Evolutionary conservation across 2,888 invertebrate genomes (phyloP).

Genomic region (Odontocolon sp.): DNA sequence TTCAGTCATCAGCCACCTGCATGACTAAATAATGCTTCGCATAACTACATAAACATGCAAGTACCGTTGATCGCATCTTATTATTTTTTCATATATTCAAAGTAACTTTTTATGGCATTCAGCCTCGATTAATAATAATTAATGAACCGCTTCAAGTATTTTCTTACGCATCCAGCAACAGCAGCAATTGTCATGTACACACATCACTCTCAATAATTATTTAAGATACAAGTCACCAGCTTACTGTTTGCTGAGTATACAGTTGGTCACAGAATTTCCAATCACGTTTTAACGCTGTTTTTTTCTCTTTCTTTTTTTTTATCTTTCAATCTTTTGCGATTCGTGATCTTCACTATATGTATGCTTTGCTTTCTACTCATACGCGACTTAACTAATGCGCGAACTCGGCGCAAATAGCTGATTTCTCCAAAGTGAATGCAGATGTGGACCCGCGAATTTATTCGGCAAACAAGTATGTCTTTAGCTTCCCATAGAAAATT

Average conservation of each 20-base stretch:
- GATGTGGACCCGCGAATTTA: background rate
- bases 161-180: too few relatives aligned
- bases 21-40: background rate
- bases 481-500: background rate
- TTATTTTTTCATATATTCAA: background rate
- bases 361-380: conserved; percentile 39
- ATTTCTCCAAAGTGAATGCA: conserved; percentile 7
- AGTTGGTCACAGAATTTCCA: too few relatives aligned
- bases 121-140: background rate
- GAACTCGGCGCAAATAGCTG: background rate
- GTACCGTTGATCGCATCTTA: background rate
- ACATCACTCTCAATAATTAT: too few relatives aligned
- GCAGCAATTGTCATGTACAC: too few relatives aligned
- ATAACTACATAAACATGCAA: background rate
- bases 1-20: background rate
- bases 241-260: too few relatives aligned
- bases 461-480: background rate
- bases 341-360: conserved; percentile 29
- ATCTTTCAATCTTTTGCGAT: background rate
- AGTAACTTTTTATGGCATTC: background rate
- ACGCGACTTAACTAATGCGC: conserved; percentile 18
- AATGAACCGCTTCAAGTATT: too few relatives aligned
- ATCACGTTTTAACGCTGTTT: conserved; percentile 17
- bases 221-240: too few relatives aligned
- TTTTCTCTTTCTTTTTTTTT: conserved; percentile 7